Evolutionary conservation across 2,888 invertebrate genomes (phyloP).

Genomic region (Panzeria rudis): DNA sequence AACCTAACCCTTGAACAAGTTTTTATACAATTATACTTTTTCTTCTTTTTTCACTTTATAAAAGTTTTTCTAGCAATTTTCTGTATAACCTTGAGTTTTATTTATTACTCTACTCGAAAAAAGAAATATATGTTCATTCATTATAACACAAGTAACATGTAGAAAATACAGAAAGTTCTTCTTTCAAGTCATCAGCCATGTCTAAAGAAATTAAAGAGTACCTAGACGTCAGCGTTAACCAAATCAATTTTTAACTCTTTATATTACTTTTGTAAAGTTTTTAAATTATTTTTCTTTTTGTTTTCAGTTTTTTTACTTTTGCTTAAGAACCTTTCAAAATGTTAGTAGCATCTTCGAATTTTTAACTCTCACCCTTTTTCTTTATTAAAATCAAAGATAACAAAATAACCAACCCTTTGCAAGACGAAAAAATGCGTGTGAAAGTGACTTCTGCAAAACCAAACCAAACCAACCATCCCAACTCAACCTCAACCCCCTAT

Average conservation of each 20-base stretch:
- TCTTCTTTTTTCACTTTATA: neutral
- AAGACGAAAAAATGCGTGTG: constrained; percentile 53
- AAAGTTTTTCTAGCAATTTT: constrained; percentile 31
- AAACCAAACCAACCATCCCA: constrained; percentile 31
- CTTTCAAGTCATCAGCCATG: neutral
- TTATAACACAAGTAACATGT: neutral
- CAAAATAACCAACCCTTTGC: constrained; percentile 47
- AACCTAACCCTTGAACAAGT: constrained; percentile 11
- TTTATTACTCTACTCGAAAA: constrained; percentile 1
- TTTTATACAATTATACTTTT: constrained; percentile 13
- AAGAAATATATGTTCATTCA: neutral
- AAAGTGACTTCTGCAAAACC: constrained; percentile 51
- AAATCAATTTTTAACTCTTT: constrained; percentile 10
- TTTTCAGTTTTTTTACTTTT: constrained; percentile 16
- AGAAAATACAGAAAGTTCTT: neutral
- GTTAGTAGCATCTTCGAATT: constrained; percentile 32
- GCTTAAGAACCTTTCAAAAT: constrained; percentile 9
- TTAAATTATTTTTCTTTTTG: constrained; percentile 33
- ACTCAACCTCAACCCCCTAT: constrained; percentile 17
- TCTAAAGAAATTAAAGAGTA: neutral
- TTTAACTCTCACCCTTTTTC: constrained; percentile 36
- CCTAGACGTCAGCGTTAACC: neutral
- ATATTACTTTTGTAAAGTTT: constrained; percentile 46
- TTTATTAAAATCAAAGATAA: constrained; percentile 44
- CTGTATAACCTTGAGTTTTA: constrained; percentile 40